phyloP scores from a whole-genome alignment of 2,113 vertebrate genomes.

The Hiodon alosoides region DNA sequence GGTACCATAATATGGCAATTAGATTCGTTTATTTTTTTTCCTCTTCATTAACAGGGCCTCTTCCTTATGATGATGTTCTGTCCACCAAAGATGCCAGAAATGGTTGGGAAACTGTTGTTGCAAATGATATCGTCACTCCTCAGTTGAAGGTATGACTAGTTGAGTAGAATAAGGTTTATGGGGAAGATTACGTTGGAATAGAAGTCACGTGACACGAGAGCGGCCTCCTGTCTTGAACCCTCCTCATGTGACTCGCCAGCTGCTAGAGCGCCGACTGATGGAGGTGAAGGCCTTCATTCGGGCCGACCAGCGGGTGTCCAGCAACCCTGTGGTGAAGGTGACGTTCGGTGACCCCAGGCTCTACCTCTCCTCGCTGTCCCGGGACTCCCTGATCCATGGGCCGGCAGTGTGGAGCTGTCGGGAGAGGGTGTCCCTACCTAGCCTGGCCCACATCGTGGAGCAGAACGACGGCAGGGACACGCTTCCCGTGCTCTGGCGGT shows the following conservation, averaged over 20 bases:
- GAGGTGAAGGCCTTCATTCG: slow-evolving; percentile 64
- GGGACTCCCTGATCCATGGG: slow-evolving; percentile 60
- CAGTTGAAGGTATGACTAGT: slow-evolving; percentile 65
- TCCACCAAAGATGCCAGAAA: slow-evolving; percentile 73
- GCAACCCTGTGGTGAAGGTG: slow-evolving; percentile 72
- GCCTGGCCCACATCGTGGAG: slow-evolving; percentile 73
- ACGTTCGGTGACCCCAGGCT: slow-evolving; percentile 70
- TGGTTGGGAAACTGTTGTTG: slow-evolving; percentile 72
- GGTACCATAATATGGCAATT: not conserved
- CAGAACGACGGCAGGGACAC: slow-evolving; percentile 70
- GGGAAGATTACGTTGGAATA: not conserved
- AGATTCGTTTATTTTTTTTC: not conserved
- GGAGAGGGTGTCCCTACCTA: slow-evolving; percentile 68
- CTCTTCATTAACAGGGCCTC: slow-evolving; percentile 52
- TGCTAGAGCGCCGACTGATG: slow-evolving; percentile 67
- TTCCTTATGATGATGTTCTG: slow-evolving; percentile 48
- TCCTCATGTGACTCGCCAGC: slow-evolving; percentile 45
- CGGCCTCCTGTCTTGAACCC: not conserved
- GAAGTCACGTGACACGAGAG: not conserved
- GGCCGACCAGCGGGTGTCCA: slow-evolving; percentile 70
- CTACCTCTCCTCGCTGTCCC: slow-evolving; percentile 67
- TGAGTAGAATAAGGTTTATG: not conserved
- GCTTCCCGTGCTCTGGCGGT: slow-evolving; percentile 78
- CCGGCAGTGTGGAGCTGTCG: slow-evolving; percentile 82
- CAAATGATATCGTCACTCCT: slow-evolving; percentile 55